phyloP scores from a whole-genome alignment of 2,113 vertebrate species.

The Muntiacus muntjak region DNA sequence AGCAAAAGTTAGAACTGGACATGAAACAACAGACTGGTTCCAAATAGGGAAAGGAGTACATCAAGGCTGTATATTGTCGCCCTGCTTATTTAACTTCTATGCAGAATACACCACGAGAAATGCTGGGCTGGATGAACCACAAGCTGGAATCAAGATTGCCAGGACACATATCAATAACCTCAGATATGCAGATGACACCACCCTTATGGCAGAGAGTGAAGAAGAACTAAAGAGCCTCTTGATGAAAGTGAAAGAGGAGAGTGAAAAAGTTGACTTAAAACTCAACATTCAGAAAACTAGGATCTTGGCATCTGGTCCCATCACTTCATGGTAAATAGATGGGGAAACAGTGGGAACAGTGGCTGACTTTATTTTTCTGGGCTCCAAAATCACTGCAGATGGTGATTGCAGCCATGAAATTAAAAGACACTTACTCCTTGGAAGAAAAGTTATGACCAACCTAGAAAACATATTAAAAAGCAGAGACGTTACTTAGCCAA shows the following conservation, averaged over 20 bases:
- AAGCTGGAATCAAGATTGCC: background rate
- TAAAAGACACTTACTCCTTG: background rate
- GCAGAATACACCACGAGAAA: background rate
- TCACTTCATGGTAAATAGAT: background rate
- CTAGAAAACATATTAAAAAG: background rate
- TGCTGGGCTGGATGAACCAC: background rate
- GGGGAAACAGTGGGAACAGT: background rate
- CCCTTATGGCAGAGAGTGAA: background rate
- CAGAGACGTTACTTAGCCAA: background rate
- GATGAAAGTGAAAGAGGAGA: background rate
- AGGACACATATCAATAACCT: background rate
- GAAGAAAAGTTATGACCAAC: background rate
- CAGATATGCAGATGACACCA: background rate
- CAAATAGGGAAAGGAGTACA: background rate
- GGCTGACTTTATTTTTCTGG: accelerated
- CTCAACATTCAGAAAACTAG: background rate
- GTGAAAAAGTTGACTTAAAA: background rate
- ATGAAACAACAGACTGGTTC: background rate
- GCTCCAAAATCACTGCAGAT: background rate
- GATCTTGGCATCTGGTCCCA: background rate
- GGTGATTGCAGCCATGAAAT: background rate
- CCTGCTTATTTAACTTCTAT: background rate
- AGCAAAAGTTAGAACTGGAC: background rate
- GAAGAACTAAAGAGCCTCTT: background rate
- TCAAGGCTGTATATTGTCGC: background rate